Evolutionary conservation across 2,888 invertebrate genomes (phyloP).

Genomic region (Nowickia ferox): DNA sequence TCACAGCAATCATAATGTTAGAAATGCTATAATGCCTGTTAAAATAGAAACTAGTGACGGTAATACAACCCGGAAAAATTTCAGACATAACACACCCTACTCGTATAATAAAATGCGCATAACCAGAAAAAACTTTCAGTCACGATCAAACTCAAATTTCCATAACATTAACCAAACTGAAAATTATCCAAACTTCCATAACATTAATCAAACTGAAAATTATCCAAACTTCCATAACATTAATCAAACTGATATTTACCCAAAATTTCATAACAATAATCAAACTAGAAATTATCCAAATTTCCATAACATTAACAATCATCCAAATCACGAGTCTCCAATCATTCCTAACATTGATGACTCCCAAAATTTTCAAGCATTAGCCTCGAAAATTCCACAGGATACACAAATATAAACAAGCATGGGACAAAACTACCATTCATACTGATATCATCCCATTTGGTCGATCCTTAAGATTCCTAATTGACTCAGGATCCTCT

Average conservation of each 20-base stretch:
- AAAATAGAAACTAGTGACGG: constrained; percentile 3
- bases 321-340: too few species aligned
- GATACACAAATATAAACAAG: background rate
- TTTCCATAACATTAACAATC: too few species aligned
- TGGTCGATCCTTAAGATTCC: too few species aligned
- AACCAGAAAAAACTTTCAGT: constrained; percentile 9
- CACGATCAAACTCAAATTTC: constrained; percentile 11
- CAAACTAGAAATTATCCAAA: too few species aligned
- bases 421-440: constrained; percentile 20
- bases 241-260: too few species aligned
- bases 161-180: too few species aligned
- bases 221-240: too few species aligned
- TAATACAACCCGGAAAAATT: constrained; percentile 12
- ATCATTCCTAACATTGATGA: too few species aligned
- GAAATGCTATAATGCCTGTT: constrained; percentile 2
- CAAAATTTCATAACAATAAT: too few species aligned
- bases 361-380: background rate
- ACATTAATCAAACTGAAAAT: too few species aligned
- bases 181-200: too few species aligned
- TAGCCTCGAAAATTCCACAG: constrained; percentile 14
- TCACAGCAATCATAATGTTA: background rate
- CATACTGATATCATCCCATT: constrained; percentile 2
- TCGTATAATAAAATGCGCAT: background rate
- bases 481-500: constrained; percentile 1
- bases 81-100: background rate